phyloP scores from a whole-genome alignment of 2,113 vertebrate genomes.

The Daphoenositta chrysoptera region DNA sequence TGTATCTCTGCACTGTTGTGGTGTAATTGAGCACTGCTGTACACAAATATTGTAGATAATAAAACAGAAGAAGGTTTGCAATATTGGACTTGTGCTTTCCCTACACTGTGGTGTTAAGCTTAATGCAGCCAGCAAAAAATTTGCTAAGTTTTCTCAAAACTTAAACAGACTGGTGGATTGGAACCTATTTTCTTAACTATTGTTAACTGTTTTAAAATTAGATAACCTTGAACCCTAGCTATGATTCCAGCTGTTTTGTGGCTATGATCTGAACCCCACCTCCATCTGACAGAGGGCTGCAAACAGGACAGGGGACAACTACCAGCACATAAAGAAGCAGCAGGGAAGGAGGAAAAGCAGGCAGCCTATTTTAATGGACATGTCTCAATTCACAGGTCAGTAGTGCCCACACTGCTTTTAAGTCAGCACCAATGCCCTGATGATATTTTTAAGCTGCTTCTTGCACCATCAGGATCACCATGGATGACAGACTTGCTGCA shows the following conservation, averaged over 20 bases:
- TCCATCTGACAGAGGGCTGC: neutral
- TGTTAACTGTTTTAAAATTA: neutral
- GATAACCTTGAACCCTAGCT: neutral
- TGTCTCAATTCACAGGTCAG: neutral
- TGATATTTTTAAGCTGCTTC: neutral
- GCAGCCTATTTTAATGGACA: neutral
- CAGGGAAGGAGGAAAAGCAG: neutral
- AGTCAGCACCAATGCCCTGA: neutral
- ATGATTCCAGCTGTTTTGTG: neutral
- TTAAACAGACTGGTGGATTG: neutral
- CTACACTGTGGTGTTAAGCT: neutral
- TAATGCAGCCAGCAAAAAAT: neutral
- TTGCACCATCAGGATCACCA: slow-evolving; percentile 8
- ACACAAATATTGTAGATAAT: slow-evolving; percentile 78
- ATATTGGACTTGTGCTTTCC: neutral
- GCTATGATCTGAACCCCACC: neutral
- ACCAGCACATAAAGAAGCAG: neutral
- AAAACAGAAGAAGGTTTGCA: slow-evolving; percentile 61
- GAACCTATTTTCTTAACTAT: neutral
- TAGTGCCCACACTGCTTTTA: neutral
- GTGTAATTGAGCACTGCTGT: slow-evolving; percentile 78
- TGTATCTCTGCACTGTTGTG: slow-evolving; percentile 75
- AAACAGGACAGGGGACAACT: neutral
- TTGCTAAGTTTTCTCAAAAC: neutral
- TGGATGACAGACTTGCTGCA: slow-evolving; percentile 30